Base-by-base conservation (phyloP, 2,797 vertebrate species). In the Chiloscyllium punctatum region DNA sequence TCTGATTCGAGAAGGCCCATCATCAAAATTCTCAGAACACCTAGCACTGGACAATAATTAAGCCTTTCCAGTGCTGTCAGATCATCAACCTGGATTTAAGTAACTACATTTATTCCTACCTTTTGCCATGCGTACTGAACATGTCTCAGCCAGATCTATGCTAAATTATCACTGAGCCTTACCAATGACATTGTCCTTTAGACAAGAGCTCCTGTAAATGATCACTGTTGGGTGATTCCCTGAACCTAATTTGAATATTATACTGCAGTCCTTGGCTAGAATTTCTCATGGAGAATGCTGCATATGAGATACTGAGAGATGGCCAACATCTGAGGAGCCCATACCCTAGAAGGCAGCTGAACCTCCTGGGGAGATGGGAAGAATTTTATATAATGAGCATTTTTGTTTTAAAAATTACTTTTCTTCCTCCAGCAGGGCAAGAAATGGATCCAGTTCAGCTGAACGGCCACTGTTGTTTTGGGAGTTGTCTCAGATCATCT, bases 401-500 rank as follows among this genome's bases (percentile, higher is more conserved):
- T 90, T 62, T 23, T 33, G 68, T 21, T 69, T 42, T 30, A 23
- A 25, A 42, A 69, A 74, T 0, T 42, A 27, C 0, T 57, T 71
- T 90, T 95, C 27, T 95, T 90, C 95, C 87, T 72, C 74, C 37
- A 51, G 87, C 96, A 99, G 99, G 97, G 96, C 97, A 96, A 77
- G 96, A 97, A 95, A 95, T 97, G 27, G 96, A 94, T 15, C 96
- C 97, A 0, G 96, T 97, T 84, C 96, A 97, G 33, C 72, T 96
- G 96, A 97, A 97, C 18, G 95, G 97, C 94, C 96, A 96, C 84
- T 96, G 94, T 96, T 97, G 97, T 96, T 97, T 98, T n/a, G 97
- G 97, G 96, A 96, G 82, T 74, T 97, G 97, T 95, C 97, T 98
- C 96, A 97, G 97, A 86, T 96, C 97, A 96, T 97, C 97, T 13